Evolutionary conservation across 2,113 vertebrate genomes (phyloP).

Genomic region (Myrmecobius fasciatus): DNA sequence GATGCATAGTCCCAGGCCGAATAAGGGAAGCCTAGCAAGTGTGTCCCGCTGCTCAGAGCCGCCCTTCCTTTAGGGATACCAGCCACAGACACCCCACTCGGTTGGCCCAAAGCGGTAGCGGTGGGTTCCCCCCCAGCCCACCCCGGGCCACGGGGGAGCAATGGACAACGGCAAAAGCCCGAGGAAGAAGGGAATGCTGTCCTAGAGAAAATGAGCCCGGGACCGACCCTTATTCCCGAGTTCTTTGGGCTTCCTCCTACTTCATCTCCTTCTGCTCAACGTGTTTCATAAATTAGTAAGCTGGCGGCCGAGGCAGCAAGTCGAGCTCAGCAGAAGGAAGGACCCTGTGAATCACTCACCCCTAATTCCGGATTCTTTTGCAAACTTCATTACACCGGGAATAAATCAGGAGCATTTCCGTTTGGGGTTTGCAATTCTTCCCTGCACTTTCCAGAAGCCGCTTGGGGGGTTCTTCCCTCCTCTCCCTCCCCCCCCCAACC

Average conservation of each 20-base stretch:
- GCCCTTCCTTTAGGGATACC: conserved; percentile 33
- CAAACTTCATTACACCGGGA: conserved; percentile 87
- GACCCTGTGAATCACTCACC: conserved; percentile 84
- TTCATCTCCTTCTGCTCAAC: conserved; percentile 85
- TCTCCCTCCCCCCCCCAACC: conserved; percentile 64
- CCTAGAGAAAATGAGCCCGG: background rate
- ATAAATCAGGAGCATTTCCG: conserved; percentile 87
- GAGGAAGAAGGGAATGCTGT: background rate
- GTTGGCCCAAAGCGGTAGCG: conserved; percentile 57
- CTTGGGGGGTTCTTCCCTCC: conserved; percentile 68
- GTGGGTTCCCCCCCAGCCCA: background rate
- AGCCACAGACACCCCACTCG: conserved; percentile 64
- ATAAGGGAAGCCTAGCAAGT: conserved; percentile 54
- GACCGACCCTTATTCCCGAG: conserved; percentile 54
- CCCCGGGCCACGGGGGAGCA: conserved; percentile 51
- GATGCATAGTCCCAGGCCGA: conserved; percentile 64
- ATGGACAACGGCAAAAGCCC: conserved; percentile 36
- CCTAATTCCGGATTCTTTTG: conserved; percentile 82
- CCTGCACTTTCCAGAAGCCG: conserved; percentile 57
- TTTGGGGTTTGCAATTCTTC: conserved; percentile 69
- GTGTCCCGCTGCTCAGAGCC: conserved; percentile 55
- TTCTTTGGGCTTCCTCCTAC: conserved; percentile 84
- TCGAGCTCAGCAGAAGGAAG: conserved; percentile 72
- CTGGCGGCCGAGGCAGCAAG: conserved; percentile 84
- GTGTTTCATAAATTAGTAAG: conserved; percentile 89